Base-by-base conservation (phyloP, 1,140 invertebrate species). In the Drosophila ohnishii region DNA sequence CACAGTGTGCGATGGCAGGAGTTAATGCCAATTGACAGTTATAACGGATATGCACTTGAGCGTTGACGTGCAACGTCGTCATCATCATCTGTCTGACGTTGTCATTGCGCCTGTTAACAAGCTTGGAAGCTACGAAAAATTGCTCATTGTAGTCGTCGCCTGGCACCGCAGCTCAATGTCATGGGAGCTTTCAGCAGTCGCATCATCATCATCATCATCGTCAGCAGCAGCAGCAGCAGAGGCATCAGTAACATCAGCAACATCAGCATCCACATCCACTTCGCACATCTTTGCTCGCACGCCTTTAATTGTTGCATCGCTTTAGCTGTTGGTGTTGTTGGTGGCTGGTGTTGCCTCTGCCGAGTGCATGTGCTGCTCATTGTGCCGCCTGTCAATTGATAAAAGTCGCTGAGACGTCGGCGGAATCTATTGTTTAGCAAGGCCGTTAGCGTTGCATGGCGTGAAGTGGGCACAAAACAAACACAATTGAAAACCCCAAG, bases 381-480 rank as follows among this genome's bases (percentile, higher is more conserved):
- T 78, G 74, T 82, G 59, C 47, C 59, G 80, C 75, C 70, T 82
- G 80, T 84, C 84, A 87, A 88, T 88, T 88, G 84, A 88, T 89
- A 80, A 88, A 88, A 80, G 45, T 74, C 56, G 35, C 75, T 72
- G 70, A 64, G 75, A 65, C 62, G 51, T 25, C 51, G 74, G 44
- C 66, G 76, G 61, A 72, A 83, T 87, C 85, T 89, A 88, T 88
- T 88, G 84, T 88, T 85, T 84, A 61, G 80, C 84, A 88, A 88
- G 84, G 84, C 84, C 84, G 85, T 84, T 88, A 88, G 80, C 80
- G 84, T 88, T 89, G 84, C 84, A 88, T 88, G 85, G 84, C 84
- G 78, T 89, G 57, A 80, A 80, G 77, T 73, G 65, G 64, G 53
- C 66, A 72, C 65, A 73, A 60, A 70, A 44, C 55, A 65, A 53